phyloP scores from a whole-genome alignment of 1,140 invertebrate species.

The Pogonus chalceus region DNA sequence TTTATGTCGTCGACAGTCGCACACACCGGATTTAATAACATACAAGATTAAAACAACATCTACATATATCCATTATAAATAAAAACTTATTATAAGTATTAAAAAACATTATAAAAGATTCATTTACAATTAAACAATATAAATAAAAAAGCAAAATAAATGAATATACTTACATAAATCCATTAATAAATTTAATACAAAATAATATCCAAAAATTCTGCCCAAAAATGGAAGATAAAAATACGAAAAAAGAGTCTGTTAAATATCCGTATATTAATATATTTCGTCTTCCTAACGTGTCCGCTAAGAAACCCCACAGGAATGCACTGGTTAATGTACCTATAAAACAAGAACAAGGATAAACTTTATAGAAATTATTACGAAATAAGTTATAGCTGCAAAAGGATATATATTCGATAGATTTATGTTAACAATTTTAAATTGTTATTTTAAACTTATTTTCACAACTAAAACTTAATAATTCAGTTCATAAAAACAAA shows the following conservation, averaged over 20 bases:
- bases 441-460: too few relatives aligned
- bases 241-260: conserved; percentile 55
- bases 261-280: conserved; percentile 62
- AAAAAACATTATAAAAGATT: neutral
- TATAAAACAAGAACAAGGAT: conserved; percentile 28
- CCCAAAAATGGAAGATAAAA: conserved; percentile 54
- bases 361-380: too few relatives aligned
- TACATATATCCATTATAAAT: too few relatives aligned
- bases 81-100: neutral
- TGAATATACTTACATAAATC: conserved; percentile 56
- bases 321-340: conserved; percentile 75
- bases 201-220: conserved; percentile 61
- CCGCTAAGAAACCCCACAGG: conserved; percentile 72
- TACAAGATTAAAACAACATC: too few relatives aligned
- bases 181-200: conserved; percentile 61
- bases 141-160: conserved; percentile 15
- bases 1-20: too few relatives aligned
- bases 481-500: too few relatives aligned
- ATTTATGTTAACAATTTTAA: too few relatives aligned
- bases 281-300: conserved; percentile 59
- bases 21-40: too few relatives aligned
- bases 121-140: neutral
- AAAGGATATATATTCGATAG: too few relatives aligned
- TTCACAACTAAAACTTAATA: too few relatives aligned
- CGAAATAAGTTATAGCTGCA: too few relatives aligned